phyloP scores from a whole-genome alignment of 2,888 invertebrate genomes.

The Laothoe populi region DNA sequence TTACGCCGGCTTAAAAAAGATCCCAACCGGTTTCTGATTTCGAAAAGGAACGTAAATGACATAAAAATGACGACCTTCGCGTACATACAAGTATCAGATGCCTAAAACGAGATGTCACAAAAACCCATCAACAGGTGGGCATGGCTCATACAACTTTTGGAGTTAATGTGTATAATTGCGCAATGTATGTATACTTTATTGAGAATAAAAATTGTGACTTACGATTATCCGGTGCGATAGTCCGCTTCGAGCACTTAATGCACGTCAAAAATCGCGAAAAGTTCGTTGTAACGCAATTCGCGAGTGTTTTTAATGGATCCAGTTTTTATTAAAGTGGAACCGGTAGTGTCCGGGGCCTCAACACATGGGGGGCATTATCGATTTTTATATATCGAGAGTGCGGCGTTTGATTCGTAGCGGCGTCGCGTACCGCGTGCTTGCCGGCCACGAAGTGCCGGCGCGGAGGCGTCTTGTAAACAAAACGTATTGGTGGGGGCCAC shows the following conservation, averaged over 20 bases:
- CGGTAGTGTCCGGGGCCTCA: conserved; percentile 51
- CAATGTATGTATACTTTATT: conserved; percentile 45
- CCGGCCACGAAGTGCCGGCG: conserved; percentile 78
- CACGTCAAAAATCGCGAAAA: conserved; percentile 50
- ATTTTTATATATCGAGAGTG: conserved; percentile 41
- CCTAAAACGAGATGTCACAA: conserved; percentile 55
- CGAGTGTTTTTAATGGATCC: conserved; percentile 42
- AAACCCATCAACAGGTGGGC: conserved; percentile 43
- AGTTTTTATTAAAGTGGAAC: conserved; percentile 48
- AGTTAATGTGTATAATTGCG: conserved; percentile 50
- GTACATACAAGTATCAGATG: conserved; percentile 46
- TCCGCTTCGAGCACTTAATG: conserved; percentile 56
- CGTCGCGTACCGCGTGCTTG: conserved; percentile 73
- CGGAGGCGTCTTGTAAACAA: conserved; percentile 79
- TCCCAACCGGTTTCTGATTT: conserved; percentile 77
- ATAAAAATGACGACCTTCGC: conserved; percentile 74
- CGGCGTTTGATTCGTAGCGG: conserved; percentile 43
- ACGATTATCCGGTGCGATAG: conserved; percentile 63
- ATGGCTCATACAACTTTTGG: conserved; percentile 42
- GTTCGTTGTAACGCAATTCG: conserved; percentile 43
- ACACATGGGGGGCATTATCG: conserved; percentile 54
- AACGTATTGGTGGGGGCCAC: conserved; percentile 80
- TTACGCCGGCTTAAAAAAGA: conserved; percentile 76
- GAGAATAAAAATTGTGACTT: conserved; percentile 57
- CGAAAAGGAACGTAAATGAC: conserved; percentile 77